A percentile compares a stretch with the other conserved stretches of the same genome.
phyloP scores from a whole-genome alignment of 2,113 vertebrate genomes.

The Lampris incognitus region DNA sequence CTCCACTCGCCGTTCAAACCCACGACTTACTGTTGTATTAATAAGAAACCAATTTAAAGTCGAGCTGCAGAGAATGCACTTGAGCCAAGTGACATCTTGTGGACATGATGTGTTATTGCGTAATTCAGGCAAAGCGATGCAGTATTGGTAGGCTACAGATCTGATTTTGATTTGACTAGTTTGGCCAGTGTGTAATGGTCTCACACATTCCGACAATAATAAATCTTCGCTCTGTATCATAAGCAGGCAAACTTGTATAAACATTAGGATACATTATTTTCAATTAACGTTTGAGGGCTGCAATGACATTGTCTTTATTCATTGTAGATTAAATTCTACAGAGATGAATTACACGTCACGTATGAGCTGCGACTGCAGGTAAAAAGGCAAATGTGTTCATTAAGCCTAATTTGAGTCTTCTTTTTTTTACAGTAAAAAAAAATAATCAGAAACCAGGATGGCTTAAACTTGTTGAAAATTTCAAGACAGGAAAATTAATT shows the following conservation, averaged over 20 bases:
- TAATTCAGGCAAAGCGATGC: background rate
- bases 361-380: background rate
- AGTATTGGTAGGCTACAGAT: background rate
- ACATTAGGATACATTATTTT: too few species aligned
- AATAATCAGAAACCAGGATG: background rate
- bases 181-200: too few species aligned
- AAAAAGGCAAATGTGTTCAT: background rate
- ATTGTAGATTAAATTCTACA: background rate
- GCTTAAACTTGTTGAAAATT: background rate
- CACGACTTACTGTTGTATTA: too few species aligned
- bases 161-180: too few species aligned
- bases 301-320: too few species aligned
- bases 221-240: too few species aligned
- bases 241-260: too few species aligned
- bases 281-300: too few species aligned
- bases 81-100: slow-evolving; percentile 66
- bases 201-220: too few species aligned
- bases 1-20: too few species aligned
- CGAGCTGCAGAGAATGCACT: background rate
- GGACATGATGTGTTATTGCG: slow-evolving; percentile 45
- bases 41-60: background rate
- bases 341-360: background rate
- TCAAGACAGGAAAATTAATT: background rate
- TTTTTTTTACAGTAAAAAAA: background rate
- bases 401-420: background rate